Base-by-base conservation (phyloP, 2,113 vertebrate genomes). In the Myiozetetes cayanensis region DNA sequence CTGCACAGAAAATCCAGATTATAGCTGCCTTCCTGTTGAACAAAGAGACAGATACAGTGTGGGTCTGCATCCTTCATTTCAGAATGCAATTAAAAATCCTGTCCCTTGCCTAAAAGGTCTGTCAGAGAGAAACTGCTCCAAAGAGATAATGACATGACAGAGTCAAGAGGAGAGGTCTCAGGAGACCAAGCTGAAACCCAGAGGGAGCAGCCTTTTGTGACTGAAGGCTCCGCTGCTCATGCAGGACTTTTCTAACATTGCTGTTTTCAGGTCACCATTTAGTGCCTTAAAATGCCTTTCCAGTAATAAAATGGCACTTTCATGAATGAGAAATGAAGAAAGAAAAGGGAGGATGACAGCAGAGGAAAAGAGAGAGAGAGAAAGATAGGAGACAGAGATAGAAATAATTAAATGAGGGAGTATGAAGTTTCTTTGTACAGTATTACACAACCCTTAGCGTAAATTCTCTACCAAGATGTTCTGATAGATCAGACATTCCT, bases 41-140 rank as follows among this genome's bases (percentile, higher is more conserved):
- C 13, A 82, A 73, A 46, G 56, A 89, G 63, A 47, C 67, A 83
- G 72, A 30, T 9, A 50, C 30, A 27, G 33, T 14, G 9, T 46
- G 46, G 41, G 14, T 62, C 30, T 84, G 27, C 43, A 71, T 58
- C 35, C 39, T 76, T 88, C 39, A 30, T 46, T 89, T 88, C 75
- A 71, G 55, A 84, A 84, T 25, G 50, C 43, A 93, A 88, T 90
- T 95, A 93, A 92, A 93, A 90, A 77, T 50, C 43, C 44, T 89
- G 39, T 13, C 17, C 72, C 47, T 75, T 44, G 25, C 21, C 59
- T 92, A 66, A 76, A 65, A 93, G 37, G 15, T 41, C 52, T 91
- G 74, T 49, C 74, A 94, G 49, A 70, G 15, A 81, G 28, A 67
- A 93, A 88, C 24, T 50, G 27, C 35, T 90, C 43, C 12, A 3